phyloP scores from a whole-genome alignment of 2,888 invertebrate species.

The Syrista parreyssii region DNA sequence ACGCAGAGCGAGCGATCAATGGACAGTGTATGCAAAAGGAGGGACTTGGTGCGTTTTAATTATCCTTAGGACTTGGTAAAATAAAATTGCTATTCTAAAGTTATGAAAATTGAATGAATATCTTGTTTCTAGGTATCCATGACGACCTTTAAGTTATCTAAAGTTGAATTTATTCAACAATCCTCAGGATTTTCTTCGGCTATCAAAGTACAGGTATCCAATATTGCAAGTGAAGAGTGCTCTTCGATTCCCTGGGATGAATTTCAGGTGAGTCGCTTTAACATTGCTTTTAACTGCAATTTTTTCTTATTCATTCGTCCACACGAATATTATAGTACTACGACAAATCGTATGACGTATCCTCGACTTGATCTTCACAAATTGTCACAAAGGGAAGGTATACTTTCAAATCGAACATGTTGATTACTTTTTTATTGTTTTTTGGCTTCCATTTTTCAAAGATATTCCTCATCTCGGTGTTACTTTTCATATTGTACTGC shows the following conservation, averaged over 20 bases:
- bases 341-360: neutral
- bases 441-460: neutral
- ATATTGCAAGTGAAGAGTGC: slow-evolving; percentile 84
- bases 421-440: neutral
- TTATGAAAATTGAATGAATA: neutral
- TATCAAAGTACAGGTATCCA: slow-evolving; percentile 76
- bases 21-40: slow-evolving; percentile 81
- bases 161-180: slow-evolving; percentile 80
- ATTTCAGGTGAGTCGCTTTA: slow-evolving; percentile 79
- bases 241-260: slow-evolving; percentile 93
- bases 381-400: neutral
- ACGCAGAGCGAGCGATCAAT: slow-evolving; percentile 87
- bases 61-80: neutral
- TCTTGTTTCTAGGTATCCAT: slow-evolving; percentile 65
- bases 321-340: neutral
- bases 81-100: slow-evolving; percentile 11
- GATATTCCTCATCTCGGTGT: neutral
- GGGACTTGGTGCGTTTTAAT: slow-evolving; percentile 75
- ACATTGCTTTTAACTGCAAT: neutral
- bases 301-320: neutral
- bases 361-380: neutral
- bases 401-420: neutral
- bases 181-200: slow-evolving; percentile 75
- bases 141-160: slow-evolving; percentile 76
- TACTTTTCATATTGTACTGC: neutral